Base-by-base conservation (phyloP, 2,888 invertebrate genomes). In the Abrostola triplasia region DNA sequence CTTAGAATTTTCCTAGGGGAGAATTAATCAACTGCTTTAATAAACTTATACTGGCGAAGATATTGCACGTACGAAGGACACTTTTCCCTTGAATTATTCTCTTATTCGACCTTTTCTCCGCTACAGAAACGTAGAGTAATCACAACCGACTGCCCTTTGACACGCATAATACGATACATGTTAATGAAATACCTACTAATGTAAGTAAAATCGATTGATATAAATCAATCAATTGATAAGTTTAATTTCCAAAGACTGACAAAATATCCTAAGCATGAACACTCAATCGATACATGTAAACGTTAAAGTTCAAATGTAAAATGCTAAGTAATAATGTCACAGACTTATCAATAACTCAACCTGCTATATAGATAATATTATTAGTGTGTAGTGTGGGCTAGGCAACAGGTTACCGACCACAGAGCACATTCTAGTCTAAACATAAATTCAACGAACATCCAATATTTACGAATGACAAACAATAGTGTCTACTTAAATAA, bases 261-360 rank as follows among this genome's bases (percentile, higher is more conserved):
- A 24, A 24, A 24, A 24, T 24, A 4, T 24, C 24, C 24, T 4
- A 24, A 24, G 4, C 24, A 24, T 1, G 24, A 4, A 2, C 24
- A 24, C 24, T 24, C 24, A 24, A 24, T 24, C 24, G 24, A 24
- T 24, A 4, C 24, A 24, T 24, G 24, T 24, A 24, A 24, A 24
- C 24, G 1, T 24, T 24, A 38, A 60, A 48, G 36, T 72, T 51
- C 7, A 49, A 49, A 53, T 35, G 55, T 36, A 36, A 49, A 58
- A 12, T 9, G 9, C 8, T 2, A 24, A 24, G 24, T 24, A 24
- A 24, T 24, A 24, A 24, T 4, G 24, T 24, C 24, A 24, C 4
- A 24, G 24, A 24, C 24, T 24, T 24, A 24, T 24, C 24, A 24
- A 24, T 1, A 24, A 24, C 24, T 4, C 4, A 24, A 24, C 24